Percentiles rank a stretch among this genome's conserved stretches.
Evolutionary conservation across 2,888 invertebrate species (phyloP).

Genomic region (Chaetoderma sp.): DNA sequence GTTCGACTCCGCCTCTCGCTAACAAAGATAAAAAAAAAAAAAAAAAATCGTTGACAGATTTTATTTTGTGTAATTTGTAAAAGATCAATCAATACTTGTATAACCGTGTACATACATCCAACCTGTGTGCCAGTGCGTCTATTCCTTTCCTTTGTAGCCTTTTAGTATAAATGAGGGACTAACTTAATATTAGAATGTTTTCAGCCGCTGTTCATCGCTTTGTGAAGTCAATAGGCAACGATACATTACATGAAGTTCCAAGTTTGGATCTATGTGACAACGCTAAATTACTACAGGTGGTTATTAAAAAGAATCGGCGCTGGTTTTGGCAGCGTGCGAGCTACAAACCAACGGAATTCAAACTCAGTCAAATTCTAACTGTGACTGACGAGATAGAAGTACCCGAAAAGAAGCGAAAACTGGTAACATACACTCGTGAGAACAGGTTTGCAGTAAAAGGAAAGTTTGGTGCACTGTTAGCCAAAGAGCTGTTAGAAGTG

Average conservation of each 20-base stretch:
- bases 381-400: constrained; percentile 6
- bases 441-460: constrained; percentile 44
- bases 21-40: too few species aligned
- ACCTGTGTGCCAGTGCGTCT: too few species aligned
- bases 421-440: constrained; percentile 33
- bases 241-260: constrained; percentile 40
- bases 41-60: too few species aligned
- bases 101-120: too few species aligned
- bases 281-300: constrained; percentile 39
- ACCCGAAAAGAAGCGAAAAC: neutral
- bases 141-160: too few species aligned
- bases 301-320: constrained; percentile 34
- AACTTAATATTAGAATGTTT: too few species aligned
- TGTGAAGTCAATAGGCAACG: constrained; percentile 42
- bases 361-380: constrained; percentile 22
- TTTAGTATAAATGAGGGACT: neutral
- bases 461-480: constrained; percentile 44
- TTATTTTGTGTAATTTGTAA: too few species aligned
- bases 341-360: constrained; percentile 32
- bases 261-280: constrained; percentile 43
- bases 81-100: too few species aligned
- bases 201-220: constrained; percentile 46
- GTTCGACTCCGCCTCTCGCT: too few species aligned
- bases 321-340: constrained; percentile 30
- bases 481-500: constrained; percentile 42